Evolutionary conservation across 2,113 vertebrate species (phyloP), one percentile per base, ranked within the genome.

Genomic region (Notarius lentiginosus): DNA sequence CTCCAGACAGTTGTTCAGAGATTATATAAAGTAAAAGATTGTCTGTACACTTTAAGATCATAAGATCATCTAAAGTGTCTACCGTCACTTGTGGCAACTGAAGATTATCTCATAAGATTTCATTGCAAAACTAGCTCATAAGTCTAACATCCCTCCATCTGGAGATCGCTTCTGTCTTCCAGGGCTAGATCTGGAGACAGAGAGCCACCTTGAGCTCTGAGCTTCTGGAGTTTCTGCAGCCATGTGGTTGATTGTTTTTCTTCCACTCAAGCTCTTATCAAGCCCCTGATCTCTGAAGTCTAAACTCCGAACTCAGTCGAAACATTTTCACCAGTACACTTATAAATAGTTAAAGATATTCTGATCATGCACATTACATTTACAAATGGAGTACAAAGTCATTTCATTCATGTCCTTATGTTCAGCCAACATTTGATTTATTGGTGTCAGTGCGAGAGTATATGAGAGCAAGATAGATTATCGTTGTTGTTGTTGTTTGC

Each of bases 61-160:
- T 51, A 49, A 34, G 24, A 76, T 73, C 65, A 84, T 84, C 30
- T 12, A 82, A 88, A 82, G 77, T 77, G 9, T 56, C 15, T 27
- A 79, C 51, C 7, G 51, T 79, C 55, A n/a, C 75, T n/a, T 73
- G 65, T 63, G 72, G 84, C 70, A 85, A 76, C 81, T 77, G 77
- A 73, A 87, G 76, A 84, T 89, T 11, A 55, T 82, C 85, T n/a
- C 68, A 5, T 27, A 27, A 55, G 66, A 70, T 75, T 65, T 47
- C 65, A 68, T 73, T 47, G 84, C 51, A 81, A 83, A 65, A 41
- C 84, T 53, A 24, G 51, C 84, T 85, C 30, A 60, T 56, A 68
- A 79, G 60, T 84, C 65, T 80, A 76, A 51, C 49, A 60, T 85
- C 24, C 84, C 61, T 61, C 34, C 70, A 86, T 56, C 82, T 81